phyloP scores from a whole-genome alignment of 2,797 vertebrate genomes.

The Bovichtus diacanthus region DNA sequence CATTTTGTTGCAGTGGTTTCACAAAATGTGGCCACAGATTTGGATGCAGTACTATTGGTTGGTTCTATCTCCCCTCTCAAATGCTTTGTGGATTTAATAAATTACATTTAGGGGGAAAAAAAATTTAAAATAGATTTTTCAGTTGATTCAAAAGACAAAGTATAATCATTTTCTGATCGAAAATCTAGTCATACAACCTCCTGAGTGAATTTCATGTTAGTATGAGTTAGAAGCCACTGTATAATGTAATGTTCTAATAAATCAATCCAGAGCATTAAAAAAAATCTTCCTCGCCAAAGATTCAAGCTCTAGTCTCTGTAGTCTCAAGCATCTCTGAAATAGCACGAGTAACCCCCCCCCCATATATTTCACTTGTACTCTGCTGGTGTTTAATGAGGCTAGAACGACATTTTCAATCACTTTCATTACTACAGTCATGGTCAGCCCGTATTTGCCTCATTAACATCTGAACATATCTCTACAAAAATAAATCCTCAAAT shows the following conservation, averaged over 20 bases:
- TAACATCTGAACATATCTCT: background rate
- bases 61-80: background rate
- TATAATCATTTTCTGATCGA: background rate
- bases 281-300: background rate
- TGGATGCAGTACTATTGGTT: background rate
- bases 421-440: background rate
- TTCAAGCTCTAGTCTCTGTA: background rate
- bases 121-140: background rate
- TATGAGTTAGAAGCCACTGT: background rate
- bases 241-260: background rate
- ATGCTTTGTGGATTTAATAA: constrained; percentile 13
- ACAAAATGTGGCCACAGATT: constrained; percentile 18
- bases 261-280: background rate
- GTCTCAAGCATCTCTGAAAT: background rate
- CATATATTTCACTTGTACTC: no score
- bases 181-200: background rate
- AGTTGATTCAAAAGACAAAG: constrained; percentile 1
- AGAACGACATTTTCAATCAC: background rate
- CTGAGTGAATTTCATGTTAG: background rate
- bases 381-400: background rate
- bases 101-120: constrained; percentile 9
- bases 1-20: constrained; percentile 21
- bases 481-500: no score
- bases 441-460: constrained; percentile 2
- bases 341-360: background rate